Conservation (phyloP, 2,888 invertebrate genomes). For the Heliconius aoede region DNA sequence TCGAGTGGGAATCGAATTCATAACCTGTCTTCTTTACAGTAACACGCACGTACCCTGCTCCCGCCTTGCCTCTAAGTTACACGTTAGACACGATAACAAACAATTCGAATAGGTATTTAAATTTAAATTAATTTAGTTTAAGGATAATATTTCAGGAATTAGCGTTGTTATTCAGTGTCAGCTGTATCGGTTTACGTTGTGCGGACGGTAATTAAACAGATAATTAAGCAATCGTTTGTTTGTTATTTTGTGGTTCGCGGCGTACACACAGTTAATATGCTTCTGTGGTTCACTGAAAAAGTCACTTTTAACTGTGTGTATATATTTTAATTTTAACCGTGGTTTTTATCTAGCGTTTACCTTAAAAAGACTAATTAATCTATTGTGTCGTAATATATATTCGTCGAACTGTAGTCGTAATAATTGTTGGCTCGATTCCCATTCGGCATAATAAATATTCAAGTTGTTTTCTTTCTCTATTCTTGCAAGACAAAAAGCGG, state of each 20-base stretch:
- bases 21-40: too few relatives aligned
- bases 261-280: slow-evolving; percentile 43
- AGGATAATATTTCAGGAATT: slow-evolving; percentile 57
- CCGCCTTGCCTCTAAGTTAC: too few relatives aligned
- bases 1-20: too few relatives aligned
- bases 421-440: neutral
- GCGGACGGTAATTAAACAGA: slow-evolving; percentile 62
- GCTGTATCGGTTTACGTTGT: slow-evolving; percentile 55
- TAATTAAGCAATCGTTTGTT: slow-evolving; percentile 60
- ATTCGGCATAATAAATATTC: neutral
- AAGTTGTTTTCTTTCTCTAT: neutral
- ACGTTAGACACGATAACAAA: neutral
- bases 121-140: slow-evolving; percentile 13
- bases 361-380: too few relatives aligned
- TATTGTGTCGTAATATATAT: too few relatives aligned
- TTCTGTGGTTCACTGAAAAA: slow-evolving; percentile 30
- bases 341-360: too few relatives aligned
- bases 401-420: neutral
- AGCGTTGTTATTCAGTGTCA: slow-evolving; percentile 50
- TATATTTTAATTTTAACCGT: neutral
- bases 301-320: neutral
- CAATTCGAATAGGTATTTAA: neutral
- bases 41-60: too few relatives aligned
- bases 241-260: slow-evolving; percentile 45
- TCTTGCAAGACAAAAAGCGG: neutral